A percentile compares a stretch with the other conserved stretches of the same genome.
Evolutionary conservation across 2,797 vertebrate genomes (phyloP).

Genomic region (Hemibagrus guttatus): DNA sequence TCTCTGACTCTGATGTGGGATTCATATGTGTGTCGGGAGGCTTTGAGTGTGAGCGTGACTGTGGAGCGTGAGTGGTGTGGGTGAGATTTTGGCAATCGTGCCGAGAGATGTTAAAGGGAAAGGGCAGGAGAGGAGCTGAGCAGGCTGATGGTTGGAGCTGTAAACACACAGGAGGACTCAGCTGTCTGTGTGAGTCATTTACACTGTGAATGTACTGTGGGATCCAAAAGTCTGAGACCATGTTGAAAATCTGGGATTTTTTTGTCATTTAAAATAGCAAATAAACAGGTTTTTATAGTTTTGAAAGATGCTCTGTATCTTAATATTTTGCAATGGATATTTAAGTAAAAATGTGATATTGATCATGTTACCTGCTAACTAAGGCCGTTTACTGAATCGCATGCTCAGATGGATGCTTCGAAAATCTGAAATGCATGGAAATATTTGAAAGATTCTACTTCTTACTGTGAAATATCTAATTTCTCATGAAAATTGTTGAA

Average conservation of each 20-base stretch:
- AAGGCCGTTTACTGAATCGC: neutral
- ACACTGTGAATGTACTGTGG: too few relatives aligned
- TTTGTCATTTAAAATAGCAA: neutral
- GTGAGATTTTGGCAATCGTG: slow-evolving; percentile 76
- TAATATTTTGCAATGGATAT: neutral
- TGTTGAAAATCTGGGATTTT: neutral
- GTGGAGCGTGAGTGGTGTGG: slow-evolving; percentile 71
- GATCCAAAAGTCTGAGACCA: neutral
- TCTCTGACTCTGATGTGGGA: slow-evolving; percentile 73
- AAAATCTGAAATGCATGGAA: neutral
- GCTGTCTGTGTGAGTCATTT: slow-evolving; percentile 15
- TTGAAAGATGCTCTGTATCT: neutral
- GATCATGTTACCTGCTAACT: neutral
- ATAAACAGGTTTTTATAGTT: neutral
- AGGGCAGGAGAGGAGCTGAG: slow-evolving; percentile 70
- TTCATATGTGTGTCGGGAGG: slow-evolving; percentile 42
- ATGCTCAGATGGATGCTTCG: neutral
- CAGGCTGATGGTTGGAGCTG: slow-evolving; percentile 82
- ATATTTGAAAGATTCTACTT: neutral
- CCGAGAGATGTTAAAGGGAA: slow-evolving; percentile 68
- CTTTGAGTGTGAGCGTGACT: slow-evolving; percentile 56
- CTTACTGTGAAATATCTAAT: neutral
- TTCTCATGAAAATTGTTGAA: neutral
- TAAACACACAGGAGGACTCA: slow-evolving; percentile 71
- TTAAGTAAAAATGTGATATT: neutral